phyloP scores from a whole-genome alignment of 2,113 vertebrate genomes.

The Lasiurus borealis region DNA sequence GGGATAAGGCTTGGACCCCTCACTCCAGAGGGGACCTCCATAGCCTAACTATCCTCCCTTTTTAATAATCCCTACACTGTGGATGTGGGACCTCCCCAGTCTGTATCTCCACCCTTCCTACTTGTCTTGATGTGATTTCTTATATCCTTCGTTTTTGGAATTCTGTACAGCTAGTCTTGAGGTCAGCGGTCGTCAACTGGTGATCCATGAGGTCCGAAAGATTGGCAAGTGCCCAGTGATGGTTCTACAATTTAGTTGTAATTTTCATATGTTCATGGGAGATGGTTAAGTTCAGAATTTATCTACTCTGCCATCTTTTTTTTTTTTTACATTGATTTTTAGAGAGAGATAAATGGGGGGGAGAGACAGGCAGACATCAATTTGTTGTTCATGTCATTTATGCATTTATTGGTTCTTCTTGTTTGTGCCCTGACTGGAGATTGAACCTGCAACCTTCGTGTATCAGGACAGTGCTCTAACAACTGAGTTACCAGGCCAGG shows the following conservation, averaged over 20 bases:
- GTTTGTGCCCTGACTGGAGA: not conserved
- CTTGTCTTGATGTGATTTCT: not conserved
- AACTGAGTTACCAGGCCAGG: not conserved
- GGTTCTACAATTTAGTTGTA: not conserved
- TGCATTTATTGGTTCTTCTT: not conserved
- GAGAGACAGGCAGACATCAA: not conserved
- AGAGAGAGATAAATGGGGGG: not conserved
- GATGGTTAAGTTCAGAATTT: not conserved
- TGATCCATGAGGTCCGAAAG: too few species aligned
- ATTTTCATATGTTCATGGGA: not conserved
- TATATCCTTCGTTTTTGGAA: not conserved
- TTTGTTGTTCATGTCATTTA: not conserved
- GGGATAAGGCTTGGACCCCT: not conserved
- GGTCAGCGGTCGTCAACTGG: not conserved
- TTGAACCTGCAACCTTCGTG: not conserved
- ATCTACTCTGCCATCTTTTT: not conserved
- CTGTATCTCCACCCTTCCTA: not conserved
- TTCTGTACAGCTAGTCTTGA: not conserved
- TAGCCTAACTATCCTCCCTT: not conserved
- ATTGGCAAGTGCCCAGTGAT: not conserved
- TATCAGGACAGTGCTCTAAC: not conserved
- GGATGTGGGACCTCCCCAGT: not conserved
- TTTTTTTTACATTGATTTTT: not conserved
- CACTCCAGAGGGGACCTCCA: not conserved
- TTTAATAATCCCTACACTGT: not conserved